A percentile compares a stretch with the other conserved stretches of the same genome.
These are phyloP conservation scores for Hylomyscus alleni DNA, from an alignment of 2,797 vertebrate species.

Conservation along the genomic window DNA sequence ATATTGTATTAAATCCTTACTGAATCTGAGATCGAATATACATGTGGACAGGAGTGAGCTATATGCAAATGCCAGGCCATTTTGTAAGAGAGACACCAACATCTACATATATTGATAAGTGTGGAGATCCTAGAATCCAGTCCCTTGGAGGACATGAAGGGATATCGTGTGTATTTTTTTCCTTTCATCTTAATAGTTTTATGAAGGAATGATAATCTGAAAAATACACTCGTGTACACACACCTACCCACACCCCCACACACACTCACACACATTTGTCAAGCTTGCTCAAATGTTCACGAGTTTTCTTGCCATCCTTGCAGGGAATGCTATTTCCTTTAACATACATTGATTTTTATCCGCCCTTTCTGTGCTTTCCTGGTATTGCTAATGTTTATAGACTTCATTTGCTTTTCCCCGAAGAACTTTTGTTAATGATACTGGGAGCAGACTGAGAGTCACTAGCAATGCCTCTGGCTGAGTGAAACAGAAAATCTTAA, in stretches of 20 bases:
- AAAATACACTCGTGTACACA: background rate
- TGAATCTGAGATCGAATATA: background rate
- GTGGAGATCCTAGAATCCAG: background rate
- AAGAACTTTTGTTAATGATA: constrained; percentile 72
- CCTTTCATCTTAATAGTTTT: background rate
- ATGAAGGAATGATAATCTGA: background rate
- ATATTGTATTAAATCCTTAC: background rate
- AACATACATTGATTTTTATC: background rate
- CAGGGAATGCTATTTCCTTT: background rate
- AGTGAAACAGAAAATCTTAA: constrained; percentile 65
- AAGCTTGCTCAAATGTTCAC: background rate
- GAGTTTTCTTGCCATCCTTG: background rate
- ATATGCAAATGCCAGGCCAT: background rate
- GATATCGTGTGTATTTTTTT: background rate
- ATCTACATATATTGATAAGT: background rate
- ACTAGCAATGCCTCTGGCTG: constrained; percentile 50
- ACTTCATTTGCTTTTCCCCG: constrained; percentile 70
- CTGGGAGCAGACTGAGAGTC: constrained; percentile 46
- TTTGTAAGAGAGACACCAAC: background rate
- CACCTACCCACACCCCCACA: background rate
- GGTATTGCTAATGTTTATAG: constrained; percentile 56
- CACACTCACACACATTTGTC: too few species aligned
- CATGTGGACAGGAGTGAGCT: background rate
- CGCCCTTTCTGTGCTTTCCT: background rate
- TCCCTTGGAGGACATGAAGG: too few species aligned